phyloP scores from a whole-genome alignment of 2,888 invertebrate genomes.

The Scaptomyza cyrtandrae region DNA sequence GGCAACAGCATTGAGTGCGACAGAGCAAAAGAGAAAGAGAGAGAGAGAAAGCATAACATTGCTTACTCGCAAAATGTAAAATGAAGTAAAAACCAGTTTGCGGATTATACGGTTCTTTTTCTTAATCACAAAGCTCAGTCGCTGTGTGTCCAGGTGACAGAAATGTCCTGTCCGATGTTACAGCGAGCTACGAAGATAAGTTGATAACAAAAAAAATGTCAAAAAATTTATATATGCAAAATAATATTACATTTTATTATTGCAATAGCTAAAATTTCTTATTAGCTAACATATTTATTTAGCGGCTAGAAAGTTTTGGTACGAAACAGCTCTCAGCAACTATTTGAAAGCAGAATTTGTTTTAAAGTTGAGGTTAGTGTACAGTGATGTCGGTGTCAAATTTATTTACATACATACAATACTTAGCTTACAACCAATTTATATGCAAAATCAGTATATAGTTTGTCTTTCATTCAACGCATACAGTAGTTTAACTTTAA shows the following conservation, averaged over 20 bases:
- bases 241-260: neutral
- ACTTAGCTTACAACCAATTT: neutral
- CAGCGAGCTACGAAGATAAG: neutral
- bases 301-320: too few relatives aligned
- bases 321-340: too few relatives aligned
- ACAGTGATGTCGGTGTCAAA: too few relatives aligned
- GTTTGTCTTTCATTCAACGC: too few relatives aligned
- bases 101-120: constrained; percentile 52
- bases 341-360: too few relatives aligned
- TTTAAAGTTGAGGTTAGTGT: too few relatives aligned
- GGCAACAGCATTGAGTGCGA: neutral
- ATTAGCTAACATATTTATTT: neutral
- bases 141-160: constrained; percentile 19
- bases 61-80: constrained; percentile 35
- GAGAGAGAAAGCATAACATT: constrained; percentile 2
- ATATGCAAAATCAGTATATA: too few relatives aligned
- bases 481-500: too few relatives aligned
- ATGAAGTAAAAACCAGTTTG: constrained; percentile 51
- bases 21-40: constrained; percentile 8
- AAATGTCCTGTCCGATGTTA: constrained; percentile 6
- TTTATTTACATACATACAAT: neutral
- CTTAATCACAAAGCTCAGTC: constrained; percentile 9
- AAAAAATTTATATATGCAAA: neutral
- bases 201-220: neutral
- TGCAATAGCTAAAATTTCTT: neutral